These are phyloP conservation scores for Lerema accius DNA, from an alignment of 1,140 invertebrate genomes.

Conservation along the genomic window DNA sequence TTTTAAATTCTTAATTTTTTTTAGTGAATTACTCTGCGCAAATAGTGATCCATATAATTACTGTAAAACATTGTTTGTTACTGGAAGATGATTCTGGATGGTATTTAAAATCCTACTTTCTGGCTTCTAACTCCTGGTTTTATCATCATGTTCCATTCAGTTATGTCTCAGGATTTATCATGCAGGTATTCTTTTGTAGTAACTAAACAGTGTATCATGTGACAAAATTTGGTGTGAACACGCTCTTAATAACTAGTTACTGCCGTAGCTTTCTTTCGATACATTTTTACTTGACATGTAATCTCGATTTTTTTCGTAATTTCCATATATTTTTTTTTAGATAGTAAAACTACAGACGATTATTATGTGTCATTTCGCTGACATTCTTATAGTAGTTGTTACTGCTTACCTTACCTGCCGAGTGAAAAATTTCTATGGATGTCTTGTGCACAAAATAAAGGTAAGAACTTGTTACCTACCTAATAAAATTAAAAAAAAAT, in stretches of 20 bases:
- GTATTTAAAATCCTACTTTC: slow-evolving; percentile 1
- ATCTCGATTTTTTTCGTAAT: too few relatives aligned
- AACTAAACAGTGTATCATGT: too few relatives aligned
- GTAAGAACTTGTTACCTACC: too few relatives aligned
- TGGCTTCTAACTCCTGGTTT: not conserved
- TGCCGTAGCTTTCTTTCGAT: too few relatives aligned
- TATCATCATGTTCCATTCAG: not conserved
- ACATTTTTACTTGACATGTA: too few relatives aligned
- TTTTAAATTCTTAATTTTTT: not conserved
- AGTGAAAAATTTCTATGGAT: not conserved
- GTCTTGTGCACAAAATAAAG: not conserved
- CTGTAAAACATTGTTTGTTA: slow-evolving; percentile 1
- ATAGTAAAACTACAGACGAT: not conserved
- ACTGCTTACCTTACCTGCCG: not conserved
- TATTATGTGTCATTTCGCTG: not conserved
- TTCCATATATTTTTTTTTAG: slow-evolving; percentile 3
- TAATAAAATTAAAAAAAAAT: too few relatives aligned
- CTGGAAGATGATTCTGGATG: slow-evolving; percentile 6
- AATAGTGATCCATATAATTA: not conserved
- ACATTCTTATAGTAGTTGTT: not conserved
- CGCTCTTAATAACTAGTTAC: too few relatives aligned
- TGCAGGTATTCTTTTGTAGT: slow-evolving; percentile 1
- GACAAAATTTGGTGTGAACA: too few relatives aligned
- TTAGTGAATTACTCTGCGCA: not conserved
- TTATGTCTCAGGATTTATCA: not conserved